These are phyloP conservation scores for Blennius ocellaris DNA, from an alignment of 2,113 vertebrate genomes.

Conservation along the genomic window DNA sequence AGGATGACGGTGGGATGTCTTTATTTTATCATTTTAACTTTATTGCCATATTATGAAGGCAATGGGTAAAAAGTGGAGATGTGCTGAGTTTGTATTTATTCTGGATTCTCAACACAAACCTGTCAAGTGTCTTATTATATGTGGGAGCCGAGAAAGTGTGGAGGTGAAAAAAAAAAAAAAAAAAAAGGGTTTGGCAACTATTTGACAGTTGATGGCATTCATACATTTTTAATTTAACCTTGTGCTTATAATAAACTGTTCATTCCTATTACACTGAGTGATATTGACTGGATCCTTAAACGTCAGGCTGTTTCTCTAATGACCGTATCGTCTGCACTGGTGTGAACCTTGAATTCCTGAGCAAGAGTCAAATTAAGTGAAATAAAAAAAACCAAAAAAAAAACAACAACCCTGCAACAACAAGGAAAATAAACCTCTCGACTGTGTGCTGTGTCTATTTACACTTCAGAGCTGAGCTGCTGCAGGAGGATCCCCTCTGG, in stretches of 20 bases:
- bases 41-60: not conserved
- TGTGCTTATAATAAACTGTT: no score
- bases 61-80: not conserved
- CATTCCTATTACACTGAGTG: not conserved
- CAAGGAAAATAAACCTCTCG: not conserved
- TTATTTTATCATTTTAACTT: no score
- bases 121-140: not conserved
- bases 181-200: not conserved
- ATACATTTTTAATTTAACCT: not conserved
- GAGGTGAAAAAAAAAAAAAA: not conserved
- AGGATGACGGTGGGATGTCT: no score
- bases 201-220: not conserved
- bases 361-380: not conserved
- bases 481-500: slow-evolving; percentile 41
- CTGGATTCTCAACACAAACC: not conserved
- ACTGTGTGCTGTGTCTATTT: slow-evolving; percentile 27
- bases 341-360: not conserved
- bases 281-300: not conserved
- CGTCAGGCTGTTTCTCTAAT: not conserved
- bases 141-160: not conserved
- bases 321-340: not conserved
- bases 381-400: no score
- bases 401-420: slow-evolving; percentile 1
- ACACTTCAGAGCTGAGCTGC: slow-evolving; percentile 35
- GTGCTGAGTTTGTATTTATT: not conserved